These are phyloP conservation scores for Phocoena phocoena DNA, from an alignment of 2,113 vertebrate genomes.

Conservation along the genomic window DNA sequence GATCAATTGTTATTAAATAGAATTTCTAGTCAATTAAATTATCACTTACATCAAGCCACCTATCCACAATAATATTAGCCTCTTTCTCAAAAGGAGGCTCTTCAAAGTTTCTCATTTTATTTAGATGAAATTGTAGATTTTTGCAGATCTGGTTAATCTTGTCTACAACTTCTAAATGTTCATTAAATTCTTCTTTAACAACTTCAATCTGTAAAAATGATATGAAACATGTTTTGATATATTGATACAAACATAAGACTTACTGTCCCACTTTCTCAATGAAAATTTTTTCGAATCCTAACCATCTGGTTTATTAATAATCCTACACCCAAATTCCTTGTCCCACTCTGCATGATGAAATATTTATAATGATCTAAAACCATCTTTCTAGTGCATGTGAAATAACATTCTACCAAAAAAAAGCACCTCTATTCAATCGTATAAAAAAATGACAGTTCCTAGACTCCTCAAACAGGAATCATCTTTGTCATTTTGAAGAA, in stretches of 20 bases:
- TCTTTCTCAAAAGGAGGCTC: slow-evolving; percentile 91
- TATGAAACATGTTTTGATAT: not conserved
- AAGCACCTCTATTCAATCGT: not conserved
- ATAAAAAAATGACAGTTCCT: not conserved
- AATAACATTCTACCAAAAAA: not conserved
- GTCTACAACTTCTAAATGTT: slow-evolving; percentile 87
- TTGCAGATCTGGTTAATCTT: slow-evolving; percentile 91
- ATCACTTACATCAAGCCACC: slow-evolving; percentile 95
- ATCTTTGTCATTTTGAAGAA: not conserved
- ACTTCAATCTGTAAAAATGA: slow-evolving; percentile 85
- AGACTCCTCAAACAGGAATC: not conserved
- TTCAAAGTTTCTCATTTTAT: slow-evolving; percentile 92
- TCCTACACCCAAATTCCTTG: not conserved
- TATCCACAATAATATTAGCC: slow-evolving; percentile 92
- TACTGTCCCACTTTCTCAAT: not conserved
- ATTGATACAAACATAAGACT: not conserved
- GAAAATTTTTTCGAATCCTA: not conserved
- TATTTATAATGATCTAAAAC: slow-evolving; percentile 36
- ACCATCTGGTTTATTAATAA: not conserved
- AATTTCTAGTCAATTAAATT: slow-evolving; percentile 73
- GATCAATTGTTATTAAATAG: not conserved
- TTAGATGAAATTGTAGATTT: slow-evolving; percentile 93
- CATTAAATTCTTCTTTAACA: slow-evolving; percentile 90
- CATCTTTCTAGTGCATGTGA: not conserved
- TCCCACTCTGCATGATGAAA: not conserved